phyloP scores from a whole-genome alignment of 2,113 vertebrate genomes.

The Petaurus breviceps region DNA sequence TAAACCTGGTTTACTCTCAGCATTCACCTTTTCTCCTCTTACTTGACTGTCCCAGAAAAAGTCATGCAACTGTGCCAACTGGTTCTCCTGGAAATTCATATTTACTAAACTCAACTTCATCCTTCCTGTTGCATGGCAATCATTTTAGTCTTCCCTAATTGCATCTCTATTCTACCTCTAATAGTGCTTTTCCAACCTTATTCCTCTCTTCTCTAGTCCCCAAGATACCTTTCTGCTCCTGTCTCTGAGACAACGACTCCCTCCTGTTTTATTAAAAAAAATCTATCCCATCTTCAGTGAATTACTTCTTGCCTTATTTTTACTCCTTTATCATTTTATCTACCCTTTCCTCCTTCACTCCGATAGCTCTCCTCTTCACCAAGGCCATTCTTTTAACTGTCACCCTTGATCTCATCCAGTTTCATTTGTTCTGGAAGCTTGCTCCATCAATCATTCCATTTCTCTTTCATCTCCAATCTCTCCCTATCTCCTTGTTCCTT shows the following conservation, averaged over 20 bases:
- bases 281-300: neutral
- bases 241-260: neutral
- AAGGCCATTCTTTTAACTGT: neutral
- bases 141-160: neutral
- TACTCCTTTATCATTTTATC: neutral
- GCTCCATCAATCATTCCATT: neutral
- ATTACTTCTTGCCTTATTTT: neutral
- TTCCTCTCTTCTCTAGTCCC: neutral
- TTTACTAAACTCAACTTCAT: neutral
- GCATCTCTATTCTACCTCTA: neutral
- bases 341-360: neutral
- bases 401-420: neutral
- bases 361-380: neutral
- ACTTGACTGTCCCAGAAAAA: neutral
- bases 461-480: neutral
- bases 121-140: neutral
- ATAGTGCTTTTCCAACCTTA: neutral
- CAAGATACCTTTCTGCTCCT: neutral
- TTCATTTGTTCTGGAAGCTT: neutral
- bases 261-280: neutral
- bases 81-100: neutral
- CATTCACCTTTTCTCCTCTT: neutral
- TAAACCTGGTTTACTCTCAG: neutral
- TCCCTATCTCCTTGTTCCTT: neutral
- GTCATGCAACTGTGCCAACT: neutral